A percentile compares a stretch with the other conserved stretches of the same genome.
phyloP scores from a whole-genome alignment of 2,797 vertebrate species.

The Xenops minutus region DNA sequence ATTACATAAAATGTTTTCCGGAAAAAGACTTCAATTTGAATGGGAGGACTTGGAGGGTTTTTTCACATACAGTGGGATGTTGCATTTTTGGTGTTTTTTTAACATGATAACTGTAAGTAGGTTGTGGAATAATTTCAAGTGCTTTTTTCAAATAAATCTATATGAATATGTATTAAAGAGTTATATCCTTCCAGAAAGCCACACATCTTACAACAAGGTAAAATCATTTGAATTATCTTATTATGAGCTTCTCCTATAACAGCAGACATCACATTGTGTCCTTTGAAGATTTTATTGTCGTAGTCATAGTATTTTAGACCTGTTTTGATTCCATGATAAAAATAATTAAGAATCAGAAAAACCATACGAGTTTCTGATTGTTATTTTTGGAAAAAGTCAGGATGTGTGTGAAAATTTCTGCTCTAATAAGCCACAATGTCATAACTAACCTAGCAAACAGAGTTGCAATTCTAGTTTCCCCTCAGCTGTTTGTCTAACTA shows the following conservation, averaged over 20 bases:
- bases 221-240: background rate
- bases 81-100: background rate
- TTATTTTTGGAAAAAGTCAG: background rate
- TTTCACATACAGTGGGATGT: background rate
- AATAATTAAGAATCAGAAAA: background rate
- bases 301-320: background rate
- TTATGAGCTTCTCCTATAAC: background rate
- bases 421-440: background rate
- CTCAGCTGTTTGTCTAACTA: background rate
- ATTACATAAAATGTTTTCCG: conserved; percentile 39
- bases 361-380: background rate
- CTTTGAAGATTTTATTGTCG: background rate
- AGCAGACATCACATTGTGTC: background rate
- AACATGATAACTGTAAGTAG: background rate
- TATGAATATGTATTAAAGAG: background rate
- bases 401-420: background rate
- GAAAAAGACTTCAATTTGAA: conserved; percentile 58
- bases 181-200: background rate
- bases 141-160: background rate
- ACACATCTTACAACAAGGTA: background rate
- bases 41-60: background rate
- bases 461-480: background rate
- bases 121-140: background rate
- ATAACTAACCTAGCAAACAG: background rate
- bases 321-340: background rate